Base-by-base conservation (phyloP, 92 coral and sea anemone genomes). In the Porites divaricata region DNA sequence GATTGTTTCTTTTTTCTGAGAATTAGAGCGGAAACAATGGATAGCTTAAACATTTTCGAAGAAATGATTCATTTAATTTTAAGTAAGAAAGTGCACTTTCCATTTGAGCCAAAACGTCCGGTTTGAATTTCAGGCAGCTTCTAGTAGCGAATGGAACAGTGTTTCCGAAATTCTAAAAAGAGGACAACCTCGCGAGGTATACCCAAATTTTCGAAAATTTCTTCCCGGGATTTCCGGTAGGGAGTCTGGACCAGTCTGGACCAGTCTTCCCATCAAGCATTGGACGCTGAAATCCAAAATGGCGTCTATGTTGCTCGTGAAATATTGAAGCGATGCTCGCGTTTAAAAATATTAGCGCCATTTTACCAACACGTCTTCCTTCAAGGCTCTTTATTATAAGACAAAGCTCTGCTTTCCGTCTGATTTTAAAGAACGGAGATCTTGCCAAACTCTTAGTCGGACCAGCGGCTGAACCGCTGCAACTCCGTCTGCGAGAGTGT, bases 391-490 rank as follows among this genome's bases (percentile, higher is more conserved):
- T 80, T 6, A 26, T 80, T 28, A 1, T 70, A 80, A 68, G 84
- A 28, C 67, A 68, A 45, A 54, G 51, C 84, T 80, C 84, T 48
- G 65, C 67, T 26, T 53, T 69, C 26, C 66, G 75, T 24, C 26
- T 68, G 5, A 67, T 54, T 9, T 67, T 79, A 8, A 51, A 49
- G 63, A 80, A 80, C 8, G 2, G 9, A 21, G 75, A n/a, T 2
- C 75, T 67, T 26, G 19, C 2, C 5, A 53, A 16, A 15, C 54
- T 26, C 15, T 64, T 41, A 26, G 22, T 67, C 10, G 61, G 19
- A 9, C 62, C 19, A 24, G 19, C 5, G 15, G 59, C 59, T 54
- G 17, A 22, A 9, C 64, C 50, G 70, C 11, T 9, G 15, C 21
- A 51, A 49, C 7, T 49, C 53, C 20, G 67, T 68, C 28, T 52